Percentiles rank a stretch among this genome's conserved stretches.
phyloP scores from a whole-genome alignment of 1,140 invertebrate genomes.

The Philopotamus ludificatus region DNA sequence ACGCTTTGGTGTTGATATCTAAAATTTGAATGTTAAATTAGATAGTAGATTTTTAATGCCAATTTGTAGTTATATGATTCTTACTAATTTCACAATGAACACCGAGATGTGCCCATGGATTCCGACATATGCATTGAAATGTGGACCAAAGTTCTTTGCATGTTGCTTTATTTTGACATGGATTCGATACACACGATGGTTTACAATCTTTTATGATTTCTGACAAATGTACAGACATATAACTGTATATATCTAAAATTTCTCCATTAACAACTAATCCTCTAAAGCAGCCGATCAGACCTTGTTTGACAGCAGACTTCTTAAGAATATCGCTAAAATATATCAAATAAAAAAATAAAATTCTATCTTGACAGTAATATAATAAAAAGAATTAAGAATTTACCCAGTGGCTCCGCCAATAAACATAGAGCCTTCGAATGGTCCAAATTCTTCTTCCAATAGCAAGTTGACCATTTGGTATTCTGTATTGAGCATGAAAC shows the following conservation, averaged over 20 bases:
- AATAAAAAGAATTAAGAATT: conserved; percentile 47
- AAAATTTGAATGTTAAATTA: conserved; percentile 44
- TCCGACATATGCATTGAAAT: conserved; percentile 86
- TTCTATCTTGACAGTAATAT: not conserved
- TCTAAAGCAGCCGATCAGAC: conserved; percentile 89
- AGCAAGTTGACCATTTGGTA: conserved; percentile 82
- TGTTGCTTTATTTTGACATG: conserved; percentile 85
- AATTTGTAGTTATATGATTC: conserved; percentile 40
- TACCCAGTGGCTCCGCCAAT: conserved; percentile 87
- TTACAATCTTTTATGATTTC: conserved; percentile 91
- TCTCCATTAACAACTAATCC: conserved; percentile 89
- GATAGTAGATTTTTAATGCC: conserved; percentile 14
- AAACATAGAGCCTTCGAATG: conserved; percentile 90
- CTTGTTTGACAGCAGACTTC: conserved; percentile 78
- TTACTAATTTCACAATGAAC: conserved; percentile 86
- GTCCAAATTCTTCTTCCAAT: conserved; percentile 84
- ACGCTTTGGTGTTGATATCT: conserved; percentile 88
- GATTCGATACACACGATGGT: conserved; percentile 89
- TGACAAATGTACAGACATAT: conserved; percentile 88
- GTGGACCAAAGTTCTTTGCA: conserved; percentile 92
- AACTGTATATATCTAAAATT: conserved; percentile 86
- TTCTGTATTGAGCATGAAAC: conserved; percentile 89
- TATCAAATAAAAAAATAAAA: conserved; percentile 7
- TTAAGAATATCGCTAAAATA: conserved; percentile 72
- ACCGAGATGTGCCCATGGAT: conserved; percentile 88